Conservation (phyloP, 2,113 vertebrate species). For the Apodemus speciosus region DNA sequence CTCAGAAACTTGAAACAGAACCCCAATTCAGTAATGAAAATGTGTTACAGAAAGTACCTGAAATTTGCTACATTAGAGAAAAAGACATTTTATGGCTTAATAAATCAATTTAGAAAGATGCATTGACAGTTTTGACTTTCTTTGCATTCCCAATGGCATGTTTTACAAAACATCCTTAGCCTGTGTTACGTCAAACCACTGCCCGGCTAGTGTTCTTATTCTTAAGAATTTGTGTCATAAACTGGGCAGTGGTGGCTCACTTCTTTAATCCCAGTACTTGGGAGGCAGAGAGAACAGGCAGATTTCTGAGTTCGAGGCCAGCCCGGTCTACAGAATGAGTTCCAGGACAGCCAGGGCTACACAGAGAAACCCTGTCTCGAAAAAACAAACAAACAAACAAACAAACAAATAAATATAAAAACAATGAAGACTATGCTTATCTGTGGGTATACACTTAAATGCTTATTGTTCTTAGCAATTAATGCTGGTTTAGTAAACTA, state of each 20-base stretch:
- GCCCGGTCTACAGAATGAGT: too few species aligned
- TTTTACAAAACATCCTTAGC: not conserved
- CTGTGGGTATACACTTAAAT: not conserved
- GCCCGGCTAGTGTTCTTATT: too few species aligned
- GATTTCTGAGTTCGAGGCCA: too few species aligned
- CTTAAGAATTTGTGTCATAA: too few species aligned
- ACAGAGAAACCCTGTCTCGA: too few species aligned
- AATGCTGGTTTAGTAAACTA: not conserved
- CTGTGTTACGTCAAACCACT: not conserved
- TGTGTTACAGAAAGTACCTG: not conserved
- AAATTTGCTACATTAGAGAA: not conserved
- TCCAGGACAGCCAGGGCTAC: too few species aligned
- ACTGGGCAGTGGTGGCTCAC: too few species aligned
- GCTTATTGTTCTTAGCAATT: not conserved
- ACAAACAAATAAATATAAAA: too few species aligned
- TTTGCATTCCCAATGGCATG: not conserved
- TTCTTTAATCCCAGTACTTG: too few species aligned
- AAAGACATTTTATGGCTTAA: constrained; percentile 2
- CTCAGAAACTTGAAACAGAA: not conserved
- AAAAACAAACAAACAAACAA: too few species aligned
- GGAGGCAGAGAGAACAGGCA: too few species aligned
- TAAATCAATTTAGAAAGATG: constrained; percentile 14
- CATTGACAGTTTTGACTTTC: not conserved
- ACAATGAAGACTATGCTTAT: not conserved
- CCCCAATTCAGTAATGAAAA: constrained; percentile 2